Evolutionary conservation across 2,113 vertebrate species (phyloP), one percentile per base, ranked within the genome.

Genomic region (Perca schrenkii): DNA sequence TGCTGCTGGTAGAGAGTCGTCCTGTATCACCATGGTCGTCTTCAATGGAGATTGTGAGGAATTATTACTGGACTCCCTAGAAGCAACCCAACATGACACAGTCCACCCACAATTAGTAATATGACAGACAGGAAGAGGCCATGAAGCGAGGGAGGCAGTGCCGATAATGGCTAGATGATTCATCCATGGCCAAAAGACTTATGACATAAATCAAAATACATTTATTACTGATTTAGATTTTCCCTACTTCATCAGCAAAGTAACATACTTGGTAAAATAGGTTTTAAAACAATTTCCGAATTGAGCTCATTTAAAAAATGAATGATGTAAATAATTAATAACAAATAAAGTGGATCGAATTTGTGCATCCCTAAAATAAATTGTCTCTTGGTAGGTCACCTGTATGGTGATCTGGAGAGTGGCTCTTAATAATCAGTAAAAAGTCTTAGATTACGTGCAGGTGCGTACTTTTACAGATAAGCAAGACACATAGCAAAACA

Each of bases 1-100:
- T 0, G 97, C 97, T 0, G 96, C 74, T 8, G 97, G 97, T 36
- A 97, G 96, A 78, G 97, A 96, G 79, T 98, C 96, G 88, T 99
- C 98, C 92, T 99, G 98, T 91, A 99, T 99, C 91, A 99, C 96
- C 15, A 99, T 96, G 43, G 97, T 96, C 81, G 97, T 96, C 94
- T 95, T 97, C 79, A 97, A 91, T 3, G 93, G 94, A 72, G 97
- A 97, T 71, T 94, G 96, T 15, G 90, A 65, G 40, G 93, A 89
- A 84, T 82, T 89, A 57, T 91, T 90, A 91, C 93, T 97, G 54
- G 97, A 96, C 84, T 98, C 97, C 87, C 97, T 97, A 82, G 4
- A 61, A 67, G 47, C 28, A 68, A 46, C 71, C 22, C 40, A 56
- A 72, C 22, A 54, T 25, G 53, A 71, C 11, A 68, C 21, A 75